A percentile compares a stretch with the other conserved stretches of the same genome.
Evolutionary conservation across 2,113 vertebrate species (phyloP).

Genomic region (Athene noctua): DNA sequence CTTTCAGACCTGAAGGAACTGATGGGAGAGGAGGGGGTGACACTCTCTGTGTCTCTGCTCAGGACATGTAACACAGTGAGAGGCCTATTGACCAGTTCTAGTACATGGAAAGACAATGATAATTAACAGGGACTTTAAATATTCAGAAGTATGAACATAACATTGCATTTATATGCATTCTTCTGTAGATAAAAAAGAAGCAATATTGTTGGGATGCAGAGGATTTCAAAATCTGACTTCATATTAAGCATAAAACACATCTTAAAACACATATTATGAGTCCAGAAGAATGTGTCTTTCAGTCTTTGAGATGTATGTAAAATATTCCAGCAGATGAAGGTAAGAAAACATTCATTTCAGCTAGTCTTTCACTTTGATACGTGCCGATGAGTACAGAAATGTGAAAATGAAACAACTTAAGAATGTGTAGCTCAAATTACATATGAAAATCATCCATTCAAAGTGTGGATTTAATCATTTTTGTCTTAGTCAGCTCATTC

Average conservation of each 20-base stretch:
- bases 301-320: constrained; percentile 10
- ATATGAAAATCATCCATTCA: constrained; percentile 10
- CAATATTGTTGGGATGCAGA: background rate
- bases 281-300: background rate
- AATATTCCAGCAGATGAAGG: constrained; percentile 14
- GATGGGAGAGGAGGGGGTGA: background rate
- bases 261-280: background rate
- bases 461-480: constrained; percentile 63
- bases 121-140: constrained; percentile 34
- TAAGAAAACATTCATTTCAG: constrained; percentile 50
- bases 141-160: constrained; percentile 23
- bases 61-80: background rate
- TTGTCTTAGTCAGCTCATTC: constrained; percentile 59
- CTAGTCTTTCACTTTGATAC: constrained; percentile 11
- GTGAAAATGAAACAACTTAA: constrained; percentile 60
- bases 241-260: background rate
- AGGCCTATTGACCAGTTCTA: background rate
- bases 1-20: background rate
- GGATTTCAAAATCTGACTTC: constrained; percentile 55
- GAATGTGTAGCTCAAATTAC: constrained; percentile 53
- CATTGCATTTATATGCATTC: background rate
- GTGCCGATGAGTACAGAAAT: constrained; percentile 33
- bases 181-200: constrained; percentile 34
- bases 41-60: background rate
- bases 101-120: constrained; percentile 21